Evolutionary conservation across 2,113 vertebrate genomes (phyloP), one percentile per base, ranked within the genome.

Genomic region (Hystrix cristata): DNA sequence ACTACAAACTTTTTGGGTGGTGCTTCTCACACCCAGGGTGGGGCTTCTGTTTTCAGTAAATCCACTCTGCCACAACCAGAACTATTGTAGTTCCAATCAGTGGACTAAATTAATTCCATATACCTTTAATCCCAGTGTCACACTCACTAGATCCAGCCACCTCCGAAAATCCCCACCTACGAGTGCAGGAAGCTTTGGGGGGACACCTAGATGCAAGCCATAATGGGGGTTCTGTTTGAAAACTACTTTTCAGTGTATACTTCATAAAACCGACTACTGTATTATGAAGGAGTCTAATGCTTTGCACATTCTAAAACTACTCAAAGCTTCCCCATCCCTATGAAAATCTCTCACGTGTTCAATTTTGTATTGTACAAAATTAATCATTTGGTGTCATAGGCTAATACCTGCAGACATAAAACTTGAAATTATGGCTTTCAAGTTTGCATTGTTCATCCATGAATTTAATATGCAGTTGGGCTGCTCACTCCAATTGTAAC

Each of bases 361-460:
- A 97, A 80, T 97, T 93, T 94, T 95, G 12, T 82, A 86, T 69
- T 91, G 65, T 93, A 34, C 64, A 95, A 87, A 79, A 96, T 71
- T 97, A 95, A 87, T 92, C 96, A 96, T 93, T 96, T 90, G 19
- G 55, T 94, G 71, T 95, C 90, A 87, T 96, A 59, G 92, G 53
- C 55, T 93, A 97, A 87, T 95, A 94, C 7, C 71, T 95, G 55
- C 65, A 96, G 91, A 94, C 96, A 86, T 90, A 96, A 97, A 97
- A 90, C 87, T 86, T 95, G 43, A 97, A 97, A 97, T 97, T 95
- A 95, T 82, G 95, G 80, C 65, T 97, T 97, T 97, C 94, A 92
- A 25, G 34, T 79, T 92, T 88, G 59, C 43, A 95, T 97, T 96
- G 80, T 97, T 97, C 76, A 79, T 92, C 76, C 87, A 85, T 95